phyloP scores from a whole-genome alignment of 2,113 vertebrate species.

The Chiloscyllium plagiosum region DNA sequence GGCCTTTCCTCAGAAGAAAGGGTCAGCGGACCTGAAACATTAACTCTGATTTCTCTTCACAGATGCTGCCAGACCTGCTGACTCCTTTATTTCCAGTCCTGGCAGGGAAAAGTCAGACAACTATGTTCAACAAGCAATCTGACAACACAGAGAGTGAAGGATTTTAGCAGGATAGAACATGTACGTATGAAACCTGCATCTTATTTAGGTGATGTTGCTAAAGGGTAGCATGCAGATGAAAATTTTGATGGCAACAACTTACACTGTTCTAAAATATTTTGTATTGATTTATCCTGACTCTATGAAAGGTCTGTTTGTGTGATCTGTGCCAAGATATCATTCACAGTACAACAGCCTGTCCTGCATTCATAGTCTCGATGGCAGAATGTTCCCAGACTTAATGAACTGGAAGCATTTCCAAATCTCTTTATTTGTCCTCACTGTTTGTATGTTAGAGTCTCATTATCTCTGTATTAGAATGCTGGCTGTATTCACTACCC shows the following conservation, averaged over 20 bases:
- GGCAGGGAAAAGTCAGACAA: neutral
- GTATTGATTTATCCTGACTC: neutral
- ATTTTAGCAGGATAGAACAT: neutral
- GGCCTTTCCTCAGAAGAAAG: no score
- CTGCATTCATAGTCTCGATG: neutral
- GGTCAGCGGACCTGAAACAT: no score
- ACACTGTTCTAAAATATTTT: neutral
- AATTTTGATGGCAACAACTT: neutral
- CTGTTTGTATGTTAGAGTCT: neutral
- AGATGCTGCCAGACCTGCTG: no score
- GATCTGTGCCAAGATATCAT: neutral
- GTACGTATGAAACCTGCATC: neutral
- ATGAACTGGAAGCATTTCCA: neutral
- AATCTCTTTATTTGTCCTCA: neutral
- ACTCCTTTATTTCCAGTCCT: neutral
- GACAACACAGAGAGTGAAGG: neutral
- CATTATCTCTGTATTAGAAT: neutral
- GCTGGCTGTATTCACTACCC: neutral
- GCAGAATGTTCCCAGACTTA: neutral
- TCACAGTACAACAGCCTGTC: neutral
- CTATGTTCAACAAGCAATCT: neutral
- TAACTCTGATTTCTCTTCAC: no score
- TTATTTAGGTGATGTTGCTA: neutral
- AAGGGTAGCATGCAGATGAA: neutral
- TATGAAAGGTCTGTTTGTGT: neutral